Percentiles rank a stretch among this genome's conserved stretches.
Evolutionary conservation across 1,140 invertebrate genomes (phyloP).

Genomic region (Hypsibius dujardini): DNA sequence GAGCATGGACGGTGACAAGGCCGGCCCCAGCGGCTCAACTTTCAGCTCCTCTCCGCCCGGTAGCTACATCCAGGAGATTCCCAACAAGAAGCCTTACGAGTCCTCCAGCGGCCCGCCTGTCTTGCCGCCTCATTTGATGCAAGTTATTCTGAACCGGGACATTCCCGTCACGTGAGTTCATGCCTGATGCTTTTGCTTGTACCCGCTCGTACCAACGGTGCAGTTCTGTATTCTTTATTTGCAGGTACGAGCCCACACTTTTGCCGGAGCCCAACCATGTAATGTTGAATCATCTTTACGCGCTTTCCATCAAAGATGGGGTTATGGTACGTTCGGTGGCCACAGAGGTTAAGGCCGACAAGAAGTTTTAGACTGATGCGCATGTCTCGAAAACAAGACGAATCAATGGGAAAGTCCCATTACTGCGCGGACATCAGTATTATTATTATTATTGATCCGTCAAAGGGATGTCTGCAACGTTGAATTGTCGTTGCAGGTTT

Average conservation of each 20-base stretch:
- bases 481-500: conserved; percentile 19
- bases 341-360: too few relatives aligned
- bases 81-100: conserved; percentile 69
- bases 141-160: conserved; percentile 98
- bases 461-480: too few relatives aligned
- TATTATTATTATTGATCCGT: too few relatives aligned
- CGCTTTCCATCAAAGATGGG: conserved; percentile 94
- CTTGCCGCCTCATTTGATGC: conserved; percentile 82
- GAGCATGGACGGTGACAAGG: conserved; percentile 68
- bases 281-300: conserved; percentile 99
- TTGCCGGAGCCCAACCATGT: conserved; percentile 98
- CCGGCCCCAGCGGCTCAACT: conserved; percentile 34
- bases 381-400: too few relatives aligned
- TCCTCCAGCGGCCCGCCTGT: conserved; percentile 83
- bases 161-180: conserved; percentile 52
- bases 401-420: too few relatives aligned
- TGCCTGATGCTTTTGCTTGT: background rate
- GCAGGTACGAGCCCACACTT: conserved; percentile 68
- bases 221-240: conserved; percentile 23
- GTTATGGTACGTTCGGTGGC: conserved; percentile 59
- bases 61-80: conserved; percentile 76
- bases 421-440: too few relatives aligned
- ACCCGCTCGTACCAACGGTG: conserved; percentile 17
- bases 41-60: conserved; percentile 31
- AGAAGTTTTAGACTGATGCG: too few relatives aligned